A percentile compares a stretch with the other conserved stretches of the same genome.
These are phyloP conservation scores for Heliconius charithonia DNA, from an alignment of 2,888 invertebrate genomes.

Conservation along the genomic window DNA sequence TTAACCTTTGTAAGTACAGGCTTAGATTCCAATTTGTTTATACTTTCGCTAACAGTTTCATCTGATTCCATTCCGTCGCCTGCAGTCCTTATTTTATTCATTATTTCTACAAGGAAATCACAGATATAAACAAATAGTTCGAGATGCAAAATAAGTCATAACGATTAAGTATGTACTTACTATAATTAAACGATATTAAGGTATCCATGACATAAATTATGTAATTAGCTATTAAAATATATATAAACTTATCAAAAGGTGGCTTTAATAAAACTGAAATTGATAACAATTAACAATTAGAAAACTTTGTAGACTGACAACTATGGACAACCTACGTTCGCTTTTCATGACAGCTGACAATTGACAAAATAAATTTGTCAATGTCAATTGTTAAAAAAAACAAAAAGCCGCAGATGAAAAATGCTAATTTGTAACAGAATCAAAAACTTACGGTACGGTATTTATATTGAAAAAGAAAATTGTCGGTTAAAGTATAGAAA, in stretches of 20 bases:
- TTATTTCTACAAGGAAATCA: conserved; percentile 62
- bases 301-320: background rate
- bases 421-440: background rate
- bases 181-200: conserved; percentile 42
- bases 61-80: conserved; percentile 92
- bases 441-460: too few relatives aligned
- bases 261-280: background rate
- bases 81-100: conserved; percentile 84
- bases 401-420: background rate
- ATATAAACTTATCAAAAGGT: background rate
- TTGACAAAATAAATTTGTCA: background rate
- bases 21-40: conserved; percentile 32
- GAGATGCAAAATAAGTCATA: background rate
- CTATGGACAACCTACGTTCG: background rate
- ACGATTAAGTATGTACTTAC: conserved; percentile 35
- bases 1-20: conserved; percentile 21
- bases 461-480: too few relatives aligned
- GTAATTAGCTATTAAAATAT: background rate
- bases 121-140: background rate
- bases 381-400: background rate
- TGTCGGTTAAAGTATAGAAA: too few relatives aligned
- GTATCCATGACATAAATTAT: conserved; percentile 42
- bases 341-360: background rate
- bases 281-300: background rate
- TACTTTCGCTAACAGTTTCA: conserved; percentile 60